Base-by-base conservation (phyloP, 23 tunicate genomes). In the Clavelina lepadiformis region DNA sequence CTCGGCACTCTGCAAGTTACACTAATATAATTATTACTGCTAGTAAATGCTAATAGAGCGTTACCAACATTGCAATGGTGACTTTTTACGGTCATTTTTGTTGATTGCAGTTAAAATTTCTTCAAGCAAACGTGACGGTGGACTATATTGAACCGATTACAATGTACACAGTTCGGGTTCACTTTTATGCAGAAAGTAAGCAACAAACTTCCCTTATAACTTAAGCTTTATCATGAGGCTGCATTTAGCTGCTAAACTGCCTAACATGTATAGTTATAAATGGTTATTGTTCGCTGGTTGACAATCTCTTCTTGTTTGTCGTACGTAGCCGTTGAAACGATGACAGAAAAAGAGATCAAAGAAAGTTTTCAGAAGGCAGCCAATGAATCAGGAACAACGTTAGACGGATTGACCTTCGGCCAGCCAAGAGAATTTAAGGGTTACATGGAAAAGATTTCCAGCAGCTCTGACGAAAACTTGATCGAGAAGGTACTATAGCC, bases 91-190 rank as follows among this genome's bases (percentile, higher is more conserved):
- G 4, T 61, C 15, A 46, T 33, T 2, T 19, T 15, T 3, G 2
- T 61, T 45, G 46, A 45, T 18, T 61, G n/a, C n/a, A n/a, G n/a
- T n/a, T n/a, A n/a, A n/a, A n/a, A n/a, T n/a, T n/a, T n/a, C n/a
- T n/a, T n/a, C n/a, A n/a, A n/a, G n/a, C 35, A 31, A 61, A 61
- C 21, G 59, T 69, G 35, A 7, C 44, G 1, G 38, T 81, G 23
- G 79, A 81, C 31, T 81, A 81, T 35, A 51, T 81, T 24, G 88
- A 72, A 46, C 88, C 88, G 5, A 20, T 47, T 29, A 53, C 50
- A 33, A 15, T 18, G 8, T 23, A 65, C 34, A 2, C 46, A 3
- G 34, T 74, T 23, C 60, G 60, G 61, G 56, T 74, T 18, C 71
- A 74, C 20, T 45, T 82, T 32, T 73, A 27, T 46, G 28, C 65